phyloP scores from a whole-genome alignment of 2,888 invertebrate genomes.

The Seira musarum region DNA sequence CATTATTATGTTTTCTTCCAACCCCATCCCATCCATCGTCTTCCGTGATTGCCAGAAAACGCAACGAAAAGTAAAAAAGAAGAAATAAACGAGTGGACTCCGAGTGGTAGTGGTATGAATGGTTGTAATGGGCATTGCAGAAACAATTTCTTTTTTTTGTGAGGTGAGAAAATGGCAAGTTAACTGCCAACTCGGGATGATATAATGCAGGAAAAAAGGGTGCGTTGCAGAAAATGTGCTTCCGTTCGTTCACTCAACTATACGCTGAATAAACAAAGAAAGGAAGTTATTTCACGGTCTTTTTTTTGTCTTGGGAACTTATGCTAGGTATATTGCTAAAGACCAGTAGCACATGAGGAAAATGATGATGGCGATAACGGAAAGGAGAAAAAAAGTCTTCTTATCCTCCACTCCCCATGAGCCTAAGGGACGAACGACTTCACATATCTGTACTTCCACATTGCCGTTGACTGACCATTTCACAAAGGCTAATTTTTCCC shows the following conservation, averaged over 20 bases:
- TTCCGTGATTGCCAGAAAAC: neutral
- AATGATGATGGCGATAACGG: conserved; percentile 1
- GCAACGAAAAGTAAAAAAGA: neutral
- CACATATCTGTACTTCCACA: too few relatives aligned
- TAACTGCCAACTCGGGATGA: conserved; percentile 12
- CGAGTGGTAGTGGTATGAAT: neutral
- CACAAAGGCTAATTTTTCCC: conserved; percentile 49
- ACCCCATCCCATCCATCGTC: conserved; percentile 7
- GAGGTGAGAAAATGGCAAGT: conserved; percentile 19
- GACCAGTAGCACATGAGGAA: neutral
- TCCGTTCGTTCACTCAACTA: conserved; percentile 50
- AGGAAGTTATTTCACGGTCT: conserved; percentile 46
- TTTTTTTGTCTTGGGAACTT: conserved; percentile 16
- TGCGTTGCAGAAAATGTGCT: conserved; percentile 42
- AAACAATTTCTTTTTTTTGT: conserved; percentile 6
- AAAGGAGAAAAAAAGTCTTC: conserved; percentile 4
- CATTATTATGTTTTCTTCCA: conserved; percentile 17
- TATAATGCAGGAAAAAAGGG: conserved; percentile 16
- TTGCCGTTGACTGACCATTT: conserved; percentile 44
- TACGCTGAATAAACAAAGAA: conserved; percentile 57
- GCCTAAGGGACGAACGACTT: neutral
- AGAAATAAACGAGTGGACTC: neutral
- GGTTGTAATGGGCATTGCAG: conserved; percentile 10
- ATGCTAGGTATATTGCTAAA: neutral
- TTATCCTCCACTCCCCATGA: neutral